A percentile compares a stretch with the other conserved stretches of the same genome.
phyloP scores from a whole-genome alignment of 1,140 invertebrate genomes.

The Marisa cornuarietis region DNA sequence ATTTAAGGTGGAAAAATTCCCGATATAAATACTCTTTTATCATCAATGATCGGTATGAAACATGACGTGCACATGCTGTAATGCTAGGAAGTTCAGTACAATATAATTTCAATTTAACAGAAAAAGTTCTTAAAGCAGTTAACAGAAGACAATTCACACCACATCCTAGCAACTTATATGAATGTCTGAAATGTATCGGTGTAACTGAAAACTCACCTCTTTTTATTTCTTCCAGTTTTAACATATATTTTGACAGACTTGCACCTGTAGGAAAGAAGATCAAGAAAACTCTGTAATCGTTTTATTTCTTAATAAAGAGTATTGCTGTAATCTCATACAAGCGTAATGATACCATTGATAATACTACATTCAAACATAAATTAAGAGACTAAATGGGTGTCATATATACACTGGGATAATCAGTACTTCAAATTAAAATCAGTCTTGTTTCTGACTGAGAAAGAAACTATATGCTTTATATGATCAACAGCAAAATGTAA shows the following conservation, averaged over 20 bases:
- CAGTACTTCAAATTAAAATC: too few relatives aligned
- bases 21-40: too few relatives aligned
- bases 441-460: too few relatives aligned
- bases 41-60: not conserved
- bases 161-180: not conserved
- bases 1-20: too few relatives aligned
- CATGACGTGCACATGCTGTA: not conserved
- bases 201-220: conserved; percentile 51
- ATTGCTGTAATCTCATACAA: too few relatives aligned
- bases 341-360: not conserved
- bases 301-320: too few relatives aligned
- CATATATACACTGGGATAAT: too few relatives aligned
- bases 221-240: conserved; percentile 63
- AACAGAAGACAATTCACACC: not conserved
- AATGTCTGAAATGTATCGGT: not conserved
- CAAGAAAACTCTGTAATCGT: too few relatives aligned
- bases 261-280: conserved; percentile 42
- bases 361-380: not conserved
- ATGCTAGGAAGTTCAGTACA: not conserved
- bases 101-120: not conserved
- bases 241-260: conserved; percentile 61
- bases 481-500: too few relatives aligned
- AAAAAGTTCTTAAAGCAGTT: not conserved
- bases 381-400: too few relatives aligned
- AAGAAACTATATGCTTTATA: too few relatives aligned